Base-by-base conservation (phyloP, 2,797 vertebrate species). In the Halcyon badia region DNA sequence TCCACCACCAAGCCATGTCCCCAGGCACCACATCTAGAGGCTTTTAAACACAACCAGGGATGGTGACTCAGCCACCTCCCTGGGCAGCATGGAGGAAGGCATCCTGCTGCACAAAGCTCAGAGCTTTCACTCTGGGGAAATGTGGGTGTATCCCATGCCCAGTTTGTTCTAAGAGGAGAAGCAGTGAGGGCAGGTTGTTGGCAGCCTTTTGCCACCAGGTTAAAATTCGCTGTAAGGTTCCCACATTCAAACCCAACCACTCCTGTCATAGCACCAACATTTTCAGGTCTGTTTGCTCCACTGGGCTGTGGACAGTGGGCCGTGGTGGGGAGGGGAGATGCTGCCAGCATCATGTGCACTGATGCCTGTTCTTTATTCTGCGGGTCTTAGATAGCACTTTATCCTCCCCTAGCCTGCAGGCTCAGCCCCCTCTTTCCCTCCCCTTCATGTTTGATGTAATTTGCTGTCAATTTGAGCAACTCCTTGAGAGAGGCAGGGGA, bases 211-310 rank as follows among this genome's bases (percentile, higher is more conserved):
- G 51, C 64, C 61, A 62, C 35, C 3, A 2, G 83, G 31, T 66
- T 57, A 3, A 70, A 88, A 56, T 16, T 66, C 64, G 5, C 33
- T 22, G 30, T 10, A 3, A 18, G 1, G 33, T 68, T 24, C 37
- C 48, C 56, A 5, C 0, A 0, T 5, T 44, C 75, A 31, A 33
- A 14, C 2, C 3, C 10, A 12, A 3, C 3, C 8, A 1, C 21
- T 44, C 31, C 44, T 72, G 75, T 4, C 0, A 5, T 2, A 25
- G 70, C 66, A 2, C 30, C 9, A 18, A 8, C 9, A 16, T 14
- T 56, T 72, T 11, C 0, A 21, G 52, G 37, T 11, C 17, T 16
- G 35, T 48, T 57, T 57, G 58, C 28, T 70, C 41, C 39, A 37
- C 64, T 35, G 15, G 83, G 54, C 51, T 6, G 37, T 35, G 80